Evolutionary conservation across 2,888 invertebrate species (phyloP).

Genomic region (Odontomyia ornata): DNA sequence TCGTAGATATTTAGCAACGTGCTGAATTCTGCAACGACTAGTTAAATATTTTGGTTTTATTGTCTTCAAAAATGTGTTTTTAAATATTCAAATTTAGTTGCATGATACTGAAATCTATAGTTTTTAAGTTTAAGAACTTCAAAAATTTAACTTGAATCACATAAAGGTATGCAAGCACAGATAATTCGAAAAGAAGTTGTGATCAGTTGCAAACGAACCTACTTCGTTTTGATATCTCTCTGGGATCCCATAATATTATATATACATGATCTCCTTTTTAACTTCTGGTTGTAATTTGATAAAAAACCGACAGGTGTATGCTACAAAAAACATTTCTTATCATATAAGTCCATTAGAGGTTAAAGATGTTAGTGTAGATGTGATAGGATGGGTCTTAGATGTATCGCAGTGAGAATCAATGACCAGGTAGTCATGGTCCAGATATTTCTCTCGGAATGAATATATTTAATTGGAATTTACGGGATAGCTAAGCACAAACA

Average conservation of each 20-base stretch:
- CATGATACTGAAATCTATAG: too few relatives aligned
- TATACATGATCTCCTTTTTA: slow-evolving; percentile 53
- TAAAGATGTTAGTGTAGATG: slow-evolving; percentile 50
- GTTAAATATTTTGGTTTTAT: neutral
- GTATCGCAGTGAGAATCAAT: slow-evolving; percentile 23
- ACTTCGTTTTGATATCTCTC: neutral
- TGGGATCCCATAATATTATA: slow-evolving; percentile 38
- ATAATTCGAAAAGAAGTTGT: neutral
- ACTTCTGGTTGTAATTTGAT: slow-evolving; percentile 54
- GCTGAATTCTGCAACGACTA: neutral
- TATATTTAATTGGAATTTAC: slow-evolving; percentile 43
- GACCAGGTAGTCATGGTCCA: neutral
- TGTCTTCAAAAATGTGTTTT: too few relatives aligned
- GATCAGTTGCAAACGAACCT: neutral
- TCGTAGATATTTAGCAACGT: too few relatives aligned
- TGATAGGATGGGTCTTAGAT: slow-evolving; percentile 17
- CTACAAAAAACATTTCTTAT: slow-evolving; percentile 50
- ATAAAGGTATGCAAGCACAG: neutral
- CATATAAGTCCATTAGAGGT: slow-evolving; percentile 55
- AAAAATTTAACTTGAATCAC: too few relatives aligned
- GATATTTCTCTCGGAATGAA: neutral
- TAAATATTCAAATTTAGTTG: too few relatives aligned
- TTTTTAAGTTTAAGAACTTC: too few relatives aligned
- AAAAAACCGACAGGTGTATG: slow-evolving; percentile 52
- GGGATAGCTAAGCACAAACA: neutral